phyloP scores from a whole-genome alignment of 2,797 vertebrate species.

The Anguilla anguilla region DNA sequence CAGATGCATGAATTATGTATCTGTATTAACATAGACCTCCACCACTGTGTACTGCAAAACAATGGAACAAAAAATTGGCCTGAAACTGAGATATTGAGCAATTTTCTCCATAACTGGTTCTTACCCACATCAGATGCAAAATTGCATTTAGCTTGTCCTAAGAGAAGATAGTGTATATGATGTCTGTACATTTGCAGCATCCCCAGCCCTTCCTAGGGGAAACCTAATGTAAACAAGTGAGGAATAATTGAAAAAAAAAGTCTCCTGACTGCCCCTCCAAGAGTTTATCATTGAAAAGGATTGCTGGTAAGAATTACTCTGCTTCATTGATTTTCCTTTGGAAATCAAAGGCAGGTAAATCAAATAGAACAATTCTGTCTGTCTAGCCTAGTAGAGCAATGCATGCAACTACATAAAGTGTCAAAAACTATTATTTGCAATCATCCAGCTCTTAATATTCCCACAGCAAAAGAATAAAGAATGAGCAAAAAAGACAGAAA shows the following conservation, averaged over 20 bases:
- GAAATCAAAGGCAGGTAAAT: conserved; percentile 86
- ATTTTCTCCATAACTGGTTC: conserved; percentile 89
- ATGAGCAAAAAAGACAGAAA: conserved; percentile 59
- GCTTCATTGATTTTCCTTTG: conserved; percentile 90
- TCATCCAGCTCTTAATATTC: conserved; percentile 78
- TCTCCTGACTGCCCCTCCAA: conserved; percentile 81
- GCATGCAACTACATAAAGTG: conserved; percentile 74
- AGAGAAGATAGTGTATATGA: conserved; percentile 79
- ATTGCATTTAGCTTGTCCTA: conserved; percentile 88
- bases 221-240: conserved; percentile 88
- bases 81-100: conserved; percentile 86
- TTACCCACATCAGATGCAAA: conserved; percentile 89
- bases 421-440: conserved; percentile 86
- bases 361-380: conserved; percentile 85
- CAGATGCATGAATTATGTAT: conserved; percentile 93
- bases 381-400: conserved; percentile 70
- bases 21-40: conserved; percentile 82
- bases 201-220: conserved; percentile 69
- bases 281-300: conserved; percentile 81
- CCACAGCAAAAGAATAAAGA: conserved; percentile 63
- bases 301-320: conserved; percentile 87
- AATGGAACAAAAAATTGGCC: conserved; percentile 83
- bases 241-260: conserved; percentile 92
- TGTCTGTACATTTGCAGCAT: conserved; percentile 70
- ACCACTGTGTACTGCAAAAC: conserved; percentile 71